A percentile compares a stretch with the other conserved stretches of the same genome.
Conservation (phyloP, 2,113 vertebrate genomes). For the Ramphastos sulfuratus region DNA sequence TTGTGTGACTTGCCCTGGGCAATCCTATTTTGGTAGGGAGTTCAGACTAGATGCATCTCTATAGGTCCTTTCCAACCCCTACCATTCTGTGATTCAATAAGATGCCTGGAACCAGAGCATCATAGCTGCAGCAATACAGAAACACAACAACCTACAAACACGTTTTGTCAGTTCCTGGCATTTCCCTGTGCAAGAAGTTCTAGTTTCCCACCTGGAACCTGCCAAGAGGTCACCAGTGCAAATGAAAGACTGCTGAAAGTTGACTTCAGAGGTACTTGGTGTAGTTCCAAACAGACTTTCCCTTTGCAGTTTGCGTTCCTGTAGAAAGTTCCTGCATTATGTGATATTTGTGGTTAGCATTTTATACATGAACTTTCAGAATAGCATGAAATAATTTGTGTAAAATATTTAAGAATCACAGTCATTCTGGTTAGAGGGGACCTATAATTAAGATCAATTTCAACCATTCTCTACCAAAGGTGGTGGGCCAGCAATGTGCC, state of each 20-base stretch:
- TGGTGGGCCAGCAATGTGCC: too few species aligned
- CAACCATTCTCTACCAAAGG: too few species aligned
- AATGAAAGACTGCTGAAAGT: background rate
- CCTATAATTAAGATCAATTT: too few species aligned
- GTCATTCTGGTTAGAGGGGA: too few species aligned
- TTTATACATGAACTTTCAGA: background rate
- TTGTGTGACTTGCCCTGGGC: too few species aligned
- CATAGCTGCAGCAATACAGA: fast-evolving
- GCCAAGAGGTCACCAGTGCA: background rate
- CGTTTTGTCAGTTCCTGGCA: fast-evolving
- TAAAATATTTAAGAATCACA: too few species aligned
- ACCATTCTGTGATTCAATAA: too few species aligned
- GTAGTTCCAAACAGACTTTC: fast-evolving
- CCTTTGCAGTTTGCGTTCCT: background rate
- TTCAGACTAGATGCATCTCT: too few species aligned
- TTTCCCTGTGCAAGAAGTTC: fast-evolving
- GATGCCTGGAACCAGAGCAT: fast-evolving
- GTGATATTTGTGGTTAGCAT: fast-evolving
- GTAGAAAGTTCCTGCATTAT: fast-evolving
- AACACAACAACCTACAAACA: fast-evolving
- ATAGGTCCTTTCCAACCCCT: too few species aligned
- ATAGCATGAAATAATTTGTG: too few species aligned
- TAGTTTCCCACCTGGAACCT: fast-evolving
- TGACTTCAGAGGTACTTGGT: fast-evolving
- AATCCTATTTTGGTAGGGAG: too few species aligned